phyloP scores from a whole-genome alignment of 2,113 vertebrate species.

The Excalfactoria chinensis region DNA sequence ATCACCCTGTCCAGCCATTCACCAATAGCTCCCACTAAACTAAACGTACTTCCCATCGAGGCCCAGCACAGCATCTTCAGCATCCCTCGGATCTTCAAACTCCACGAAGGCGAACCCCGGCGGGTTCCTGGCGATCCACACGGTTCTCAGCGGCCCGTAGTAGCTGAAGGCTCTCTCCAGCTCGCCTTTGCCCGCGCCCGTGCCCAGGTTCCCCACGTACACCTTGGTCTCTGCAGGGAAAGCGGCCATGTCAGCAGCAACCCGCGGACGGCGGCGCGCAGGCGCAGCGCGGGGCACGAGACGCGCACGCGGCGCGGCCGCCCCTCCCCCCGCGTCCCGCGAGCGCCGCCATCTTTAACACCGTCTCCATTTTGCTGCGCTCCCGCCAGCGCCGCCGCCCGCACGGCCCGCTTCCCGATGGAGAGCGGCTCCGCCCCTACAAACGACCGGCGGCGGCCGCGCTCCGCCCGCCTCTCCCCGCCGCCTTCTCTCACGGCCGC shows the following conservation, averaged over 20 bases:
- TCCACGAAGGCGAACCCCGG: conserved; percentile 90
- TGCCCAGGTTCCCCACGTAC: conserved; percentile 90
- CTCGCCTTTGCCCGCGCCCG: conserved; percentile 89
- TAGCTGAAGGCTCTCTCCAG: conserved; percentile 90
- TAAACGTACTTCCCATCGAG: conserved; percentile 85
- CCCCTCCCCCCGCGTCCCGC: not conserved
- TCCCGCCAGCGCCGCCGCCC: not conserved
- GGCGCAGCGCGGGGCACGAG: not conserved
- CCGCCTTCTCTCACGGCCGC: no score
- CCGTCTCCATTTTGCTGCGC: conserved; percentile 12
- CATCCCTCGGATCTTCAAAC: conserved; percentile 86
- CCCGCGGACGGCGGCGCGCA: not conserved
- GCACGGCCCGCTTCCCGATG: rapidly evolving
- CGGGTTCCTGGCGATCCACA: conserved; percentile 92
- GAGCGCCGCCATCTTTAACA: conserved; percentile 2
- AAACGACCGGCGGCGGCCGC: no score
- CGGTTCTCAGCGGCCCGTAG: conserved; percentile 88
- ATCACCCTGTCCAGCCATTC: no score
- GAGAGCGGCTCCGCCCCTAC: not conserved
- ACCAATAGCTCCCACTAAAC: no score
- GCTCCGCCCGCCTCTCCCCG: not conserved
- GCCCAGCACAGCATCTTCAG: conserved; percentile 84
- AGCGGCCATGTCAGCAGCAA: not conserved
- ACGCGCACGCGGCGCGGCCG: not conserved
- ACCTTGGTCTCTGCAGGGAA: conserved; percentile 86